Base-by-base conservation (phyloP, 2,888 invertebrate genomes). In the Epirrhoe tristata region DNA sequence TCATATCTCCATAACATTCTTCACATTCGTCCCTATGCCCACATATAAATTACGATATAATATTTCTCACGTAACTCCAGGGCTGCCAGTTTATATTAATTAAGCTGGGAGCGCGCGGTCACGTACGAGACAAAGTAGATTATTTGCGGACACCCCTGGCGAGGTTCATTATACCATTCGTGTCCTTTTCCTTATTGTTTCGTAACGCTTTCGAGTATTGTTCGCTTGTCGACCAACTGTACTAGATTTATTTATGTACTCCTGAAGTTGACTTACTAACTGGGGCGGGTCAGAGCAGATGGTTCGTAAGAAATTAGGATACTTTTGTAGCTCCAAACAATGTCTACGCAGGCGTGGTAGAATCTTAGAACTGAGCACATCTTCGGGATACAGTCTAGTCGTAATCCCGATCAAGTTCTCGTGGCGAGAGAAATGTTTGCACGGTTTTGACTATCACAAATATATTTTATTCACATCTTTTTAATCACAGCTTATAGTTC, bases 91-190 rank as follows among this genome's bases (percentile, higher is more conserved):
- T 84, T 80, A 83, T 85, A 85, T 84, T 84, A 85, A 85, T 85
- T 85, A 85, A 81, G 77, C 75, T 75, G 68, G 67, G 67, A 70
- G 68, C 68, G 70, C 77, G 73, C 73, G 76, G 82, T 84, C 86
- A 86, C 86, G 85, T 83, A 71, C 83, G 63, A 62, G 71, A 63
- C 81, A 84, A 83, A 86, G 80, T 84, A 82, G 82, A 85, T 86
- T 85, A 85, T 82, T 79, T 79, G 77, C 73, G 77, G 76, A 78
- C 78, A 79, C 77, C 82, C 80, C 78, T 77, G 74, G 73, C 72
- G 70, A 75, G 73, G 77, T 82, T 83, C 78, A 78, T 82, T 83
- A 82, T 66, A 51, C 71, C 67, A 36, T 70, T 71, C 74, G 76
- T 74, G 77, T 67, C 59, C 62, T 71, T 71, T 74, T 80, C 79